Conservation (phyloP, 1,140 invertebrate species). For the Zophobas morio region DNA sequence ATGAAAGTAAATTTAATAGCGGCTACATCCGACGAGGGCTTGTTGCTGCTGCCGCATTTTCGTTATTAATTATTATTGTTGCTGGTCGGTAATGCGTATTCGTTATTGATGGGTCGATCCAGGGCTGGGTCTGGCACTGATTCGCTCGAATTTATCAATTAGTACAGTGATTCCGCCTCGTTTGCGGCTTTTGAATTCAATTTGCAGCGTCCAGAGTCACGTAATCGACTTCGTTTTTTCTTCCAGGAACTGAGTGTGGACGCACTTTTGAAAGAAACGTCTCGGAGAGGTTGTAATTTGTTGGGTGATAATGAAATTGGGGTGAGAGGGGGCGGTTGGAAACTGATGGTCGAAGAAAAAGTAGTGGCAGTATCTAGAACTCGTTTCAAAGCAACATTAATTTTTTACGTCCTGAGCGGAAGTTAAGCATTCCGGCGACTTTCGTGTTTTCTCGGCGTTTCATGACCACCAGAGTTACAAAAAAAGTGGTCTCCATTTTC, state of each 20-base stretch:
- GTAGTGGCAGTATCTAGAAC: no score
- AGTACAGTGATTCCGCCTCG: not conserved
- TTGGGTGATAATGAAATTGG: no score
- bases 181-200: not conserved
- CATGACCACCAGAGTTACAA: no score
- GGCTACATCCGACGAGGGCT: not conserved
- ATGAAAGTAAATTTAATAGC: conserved; percentile 1
- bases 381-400: no score
- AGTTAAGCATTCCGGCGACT: no score
- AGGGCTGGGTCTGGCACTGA: not conserved
- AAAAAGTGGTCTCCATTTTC: no score
- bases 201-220: not conserved
- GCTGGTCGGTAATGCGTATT: not conserved
- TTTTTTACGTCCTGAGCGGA: no score
- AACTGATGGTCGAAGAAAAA: no score
- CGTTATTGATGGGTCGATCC: not conserved
- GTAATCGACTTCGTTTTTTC: not conserved
- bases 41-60: not conserved
- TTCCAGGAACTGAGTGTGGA: not conserved
- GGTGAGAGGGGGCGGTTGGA: no score
- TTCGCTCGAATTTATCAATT: not conserved
- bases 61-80: conserved; percentile 3
- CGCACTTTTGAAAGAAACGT: not conserved
- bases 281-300: no score
- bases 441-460: no score